A percentile compares a stretch with the other conserved stretches of the same genome.
These are phyloP conservation scores for Upupa epops DNA, from an alignment of 2,113 vertebrate genomes.

Conservation along the genomic window DNA sequence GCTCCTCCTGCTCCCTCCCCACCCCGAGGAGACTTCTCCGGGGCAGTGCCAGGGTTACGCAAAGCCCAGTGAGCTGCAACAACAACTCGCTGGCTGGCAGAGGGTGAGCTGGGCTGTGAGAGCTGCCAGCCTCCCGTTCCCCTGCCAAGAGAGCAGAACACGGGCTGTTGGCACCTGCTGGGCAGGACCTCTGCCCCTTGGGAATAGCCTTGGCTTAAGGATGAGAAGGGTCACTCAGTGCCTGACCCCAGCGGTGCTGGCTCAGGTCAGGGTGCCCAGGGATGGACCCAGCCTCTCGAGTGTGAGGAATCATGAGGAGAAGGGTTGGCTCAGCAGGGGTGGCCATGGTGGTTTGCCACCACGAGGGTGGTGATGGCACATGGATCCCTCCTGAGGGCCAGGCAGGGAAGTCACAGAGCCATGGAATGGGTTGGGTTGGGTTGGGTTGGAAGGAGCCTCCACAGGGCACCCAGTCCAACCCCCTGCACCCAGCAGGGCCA, in stretches of 20 bases:
- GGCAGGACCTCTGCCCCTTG: not conserved
- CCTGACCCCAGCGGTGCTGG: not conserved
- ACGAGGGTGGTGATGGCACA: not conserved
- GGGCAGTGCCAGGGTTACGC: not conserved
- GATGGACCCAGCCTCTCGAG: not conserved
- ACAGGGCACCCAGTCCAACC: no score
- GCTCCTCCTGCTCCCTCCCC: not conserved
- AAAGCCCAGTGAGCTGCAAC: not conserved
- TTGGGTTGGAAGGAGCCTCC: no score
- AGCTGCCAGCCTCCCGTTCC: not conserved
- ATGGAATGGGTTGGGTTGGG: no score
- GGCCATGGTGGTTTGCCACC: not conserved
- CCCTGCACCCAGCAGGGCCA: no score
- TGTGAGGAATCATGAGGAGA: fast-evolving
- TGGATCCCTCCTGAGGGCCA: not conserved
- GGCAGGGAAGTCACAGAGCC: no score
- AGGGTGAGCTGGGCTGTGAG: not conserved
- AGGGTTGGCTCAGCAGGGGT: not conserved
- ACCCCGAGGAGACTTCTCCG: not conserved
- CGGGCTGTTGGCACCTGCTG: not conserved
- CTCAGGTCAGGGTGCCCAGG: not conserved
- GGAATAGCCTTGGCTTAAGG: not conserved
- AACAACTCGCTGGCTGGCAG: not conserved
- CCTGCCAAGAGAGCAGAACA: not conserved
- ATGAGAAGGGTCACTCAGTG: fast-evolving